Evolutionary conservation across 2,113 vertebrate genomes (phyloP), one percentile per base, ranked within the genome.

Genomic region (Psettodes erumei): DNA sequence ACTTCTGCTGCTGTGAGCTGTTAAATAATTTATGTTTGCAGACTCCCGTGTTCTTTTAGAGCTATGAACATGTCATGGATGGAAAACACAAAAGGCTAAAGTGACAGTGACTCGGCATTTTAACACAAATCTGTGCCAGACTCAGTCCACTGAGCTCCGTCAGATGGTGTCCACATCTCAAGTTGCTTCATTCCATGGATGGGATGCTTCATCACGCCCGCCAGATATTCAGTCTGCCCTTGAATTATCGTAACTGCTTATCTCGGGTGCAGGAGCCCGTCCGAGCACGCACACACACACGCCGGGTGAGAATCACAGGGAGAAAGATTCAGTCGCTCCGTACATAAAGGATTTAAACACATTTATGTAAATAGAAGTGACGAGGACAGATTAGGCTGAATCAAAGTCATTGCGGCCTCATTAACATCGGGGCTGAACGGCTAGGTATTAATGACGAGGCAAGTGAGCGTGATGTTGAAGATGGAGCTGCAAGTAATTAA

Each of bases 81-180:
- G 30, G 32, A 67, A 72, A 81, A 27, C 53, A 67, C 19, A 40
- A 70, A 48, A 47, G n/a, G 50, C 42, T 30, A 32, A 60, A 73
- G 37, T 66, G 65, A 76, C 40, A 25, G 65, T 86, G 82, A 88
- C 78, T 86, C 81, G 71, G 76, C 71, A 47, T 75, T 81, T 69
- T 59, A 11, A 38, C 21, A 19, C 45, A 45, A 45, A 50, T 40
- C 33, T 35, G 19, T 30, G 56, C 66, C 61, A 60, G 42, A 53
- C 19, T 54, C 27, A 61, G 43, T 45, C 2, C 21, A 33, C 38
- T 33, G 33, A 37, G 51, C n/a, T n/a, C 55, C 13, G 27, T 35
- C 61, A 70, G 58, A 55, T 33, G 19, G 28, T 37, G 66, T n/a
- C 47, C 54, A 50, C 56, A 45, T 60, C 71, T 76, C 79, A n/a